Conservation (phyloP, 2,797 vertebrate species). For the Sylvia borin region DNA sequence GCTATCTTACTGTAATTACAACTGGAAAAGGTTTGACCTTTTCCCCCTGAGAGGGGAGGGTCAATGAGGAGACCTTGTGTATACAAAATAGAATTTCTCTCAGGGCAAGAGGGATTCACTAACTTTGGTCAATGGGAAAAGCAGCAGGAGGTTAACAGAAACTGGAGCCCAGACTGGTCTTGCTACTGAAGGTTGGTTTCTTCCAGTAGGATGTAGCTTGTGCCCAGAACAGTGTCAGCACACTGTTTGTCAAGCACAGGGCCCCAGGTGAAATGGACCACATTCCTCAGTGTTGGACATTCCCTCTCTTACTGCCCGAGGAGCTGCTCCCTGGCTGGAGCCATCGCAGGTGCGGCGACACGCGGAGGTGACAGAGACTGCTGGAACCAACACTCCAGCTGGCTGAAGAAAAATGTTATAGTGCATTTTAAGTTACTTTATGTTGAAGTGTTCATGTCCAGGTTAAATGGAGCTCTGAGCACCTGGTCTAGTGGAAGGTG, state of each 20-base stretch:
- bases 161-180: neutral
- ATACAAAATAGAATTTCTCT: neutral
- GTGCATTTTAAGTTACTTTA: neutral
- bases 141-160: neutral
- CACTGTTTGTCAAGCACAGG: fast-evolving
- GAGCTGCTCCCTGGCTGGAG: neutral
- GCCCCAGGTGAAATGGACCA: neutral
- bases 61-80: neutral
- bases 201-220: neutral
- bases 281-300: fast-evolving
- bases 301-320: neutral
- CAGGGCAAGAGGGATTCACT: neutral
- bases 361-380: fast-evolving
- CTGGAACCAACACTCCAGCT: neutral
- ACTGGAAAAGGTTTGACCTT: neutral
- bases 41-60: neutral
- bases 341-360: fast-evolving
- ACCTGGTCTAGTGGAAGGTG: neutral
- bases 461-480: neutral
- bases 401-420: neutral
- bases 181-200: neutral
- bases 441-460: neutral
- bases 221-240: neutral
- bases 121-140: neutral
- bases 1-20: neutral